phyloP scores from a whole-genome alignment of 2,888 invertebrate species.

The Scrobipalpa costella region DNA sequence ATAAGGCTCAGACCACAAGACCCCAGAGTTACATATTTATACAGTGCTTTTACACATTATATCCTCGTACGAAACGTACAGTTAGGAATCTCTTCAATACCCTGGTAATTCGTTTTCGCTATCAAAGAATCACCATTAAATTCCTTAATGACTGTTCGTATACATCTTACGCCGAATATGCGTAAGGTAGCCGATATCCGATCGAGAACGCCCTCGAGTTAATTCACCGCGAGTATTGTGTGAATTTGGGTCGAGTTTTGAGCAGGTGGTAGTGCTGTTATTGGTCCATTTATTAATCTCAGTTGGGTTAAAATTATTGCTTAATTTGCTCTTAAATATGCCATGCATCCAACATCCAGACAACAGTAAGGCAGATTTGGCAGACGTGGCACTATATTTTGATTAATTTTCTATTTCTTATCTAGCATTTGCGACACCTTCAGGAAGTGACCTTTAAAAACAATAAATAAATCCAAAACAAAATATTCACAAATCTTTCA shows the following conservation, averaged over 20 bases:
- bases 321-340: too few relatives aligned
- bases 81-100: conserved; percentile 23
- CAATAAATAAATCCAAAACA: not conserved
- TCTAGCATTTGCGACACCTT: too few relatives aligned
- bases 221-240: conserved; percentile 47
- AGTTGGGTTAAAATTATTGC: too few relatives aligned
- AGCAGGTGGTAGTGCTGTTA: conserved; percentile 48
- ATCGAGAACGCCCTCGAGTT: conserved; percentile 54
- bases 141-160: conserved; percentile 53
- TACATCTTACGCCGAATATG: conserved; percentile 54
- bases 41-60: too few relatives aligned
- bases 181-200: conserved; percentile 52
- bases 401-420: too few relatives aligned
- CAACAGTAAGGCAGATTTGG: too few relatives aligned
- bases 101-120: conserved; percentile 44
- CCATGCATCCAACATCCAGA: too few relatives aligned
- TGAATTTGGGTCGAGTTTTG: conserved; percentile 48
- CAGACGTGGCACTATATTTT: too few relatives aligned
- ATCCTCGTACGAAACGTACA: not conserved
- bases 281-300: not conserved
- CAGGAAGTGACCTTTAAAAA: not conserved
- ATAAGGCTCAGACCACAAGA: too few relatives aligned
- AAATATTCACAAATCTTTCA: conserved; percentile 13
- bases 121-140: conserved; percentile 56
- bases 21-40: too few relatives aligned